Conservation (phyloP, 2,113 vertebrate genomes). For the Gopherus flavomarginatus region DNA sequence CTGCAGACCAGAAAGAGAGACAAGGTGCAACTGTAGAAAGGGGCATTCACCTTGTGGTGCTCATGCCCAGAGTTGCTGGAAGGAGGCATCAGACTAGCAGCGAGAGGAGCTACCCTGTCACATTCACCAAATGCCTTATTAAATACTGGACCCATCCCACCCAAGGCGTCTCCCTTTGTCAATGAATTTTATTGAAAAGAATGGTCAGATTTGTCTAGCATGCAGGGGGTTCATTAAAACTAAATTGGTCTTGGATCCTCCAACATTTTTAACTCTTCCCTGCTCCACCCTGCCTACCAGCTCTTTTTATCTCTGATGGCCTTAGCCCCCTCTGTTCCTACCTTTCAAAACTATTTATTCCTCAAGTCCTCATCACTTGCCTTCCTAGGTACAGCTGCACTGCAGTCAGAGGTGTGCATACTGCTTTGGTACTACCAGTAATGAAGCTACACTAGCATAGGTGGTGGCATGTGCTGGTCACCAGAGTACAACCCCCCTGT, state of each 20-base stretch:
- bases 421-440: no score
- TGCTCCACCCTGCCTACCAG: background rate
- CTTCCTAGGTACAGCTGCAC: no score
- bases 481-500: no score
- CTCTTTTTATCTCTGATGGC: background rate
- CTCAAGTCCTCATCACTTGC: background rate
- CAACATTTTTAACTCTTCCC: background rate
- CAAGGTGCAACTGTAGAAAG: no score
- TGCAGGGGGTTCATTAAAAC: background rate
- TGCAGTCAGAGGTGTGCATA: no score
- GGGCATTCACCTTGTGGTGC: no score
- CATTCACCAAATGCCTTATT: background rate
- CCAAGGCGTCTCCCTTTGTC: background rate
- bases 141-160: background rate
- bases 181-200: background rate
- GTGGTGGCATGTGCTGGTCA: no score
- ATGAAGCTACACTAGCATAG: no score
- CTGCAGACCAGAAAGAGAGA: no score
- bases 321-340: background rate
- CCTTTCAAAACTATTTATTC: background rate
- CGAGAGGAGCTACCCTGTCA: no score
- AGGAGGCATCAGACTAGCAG: no score
- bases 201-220: background rate
- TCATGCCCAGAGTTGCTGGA: no score
- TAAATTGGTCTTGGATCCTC: background rate